Base-by-base conservation (phyloP, 1,140 invertebrate species). In the Tetragnatha versicolor region DNA sequence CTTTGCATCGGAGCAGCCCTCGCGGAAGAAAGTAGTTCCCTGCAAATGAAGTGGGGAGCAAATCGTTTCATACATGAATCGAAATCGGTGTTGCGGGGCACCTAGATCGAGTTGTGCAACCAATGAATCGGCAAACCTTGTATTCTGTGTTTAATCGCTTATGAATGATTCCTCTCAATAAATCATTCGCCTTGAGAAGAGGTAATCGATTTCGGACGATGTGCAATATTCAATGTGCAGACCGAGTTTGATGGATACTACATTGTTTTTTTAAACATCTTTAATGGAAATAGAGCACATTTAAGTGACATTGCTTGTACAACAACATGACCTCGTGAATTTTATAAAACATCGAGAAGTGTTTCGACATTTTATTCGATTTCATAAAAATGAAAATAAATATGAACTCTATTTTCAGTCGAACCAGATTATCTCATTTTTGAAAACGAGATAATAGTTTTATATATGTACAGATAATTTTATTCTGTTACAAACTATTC, bases 131-230 rank as follows among this genome's bases (percentile, higher is more conserved):
- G 69, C 42, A 72, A 72, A 42, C 66, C 47, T 37, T 58, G 60
- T 72, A 58, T 53, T 53, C 60, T 17, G 22, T 14, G 53, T 14
- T 42, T 55, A 55, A 49, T 72, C 49, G 68, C 68, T 42, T 72
- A 72, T 58, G 35, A 51, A 55, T 39, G 68, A 25, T 58, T 29
- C 17, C n/a, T 39, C 55, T 73, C 61, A 73, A 73, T 73, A 73
- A 73, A 73, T 73, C 70, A 61, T 61, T 25, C 17, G 35, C 55
- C 12, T 10, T 61, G 70, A 73, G 61, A n/a, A n/a, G n/a, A 73
- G 70, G 70, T 61, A 73, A 58, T 73, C 70, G 70, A 73, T 73
- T 73, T 73, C 61, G 61, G 61, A 73, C 37, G 60, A 33, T 47
- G 70, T 61, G 37, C 10, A 73, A 29, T 58, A 73, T 73, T 73